phyloP scores from a whole-genome alignment of 2,888 invertebrate genomes.

The Cephalotes varians region DNA sequence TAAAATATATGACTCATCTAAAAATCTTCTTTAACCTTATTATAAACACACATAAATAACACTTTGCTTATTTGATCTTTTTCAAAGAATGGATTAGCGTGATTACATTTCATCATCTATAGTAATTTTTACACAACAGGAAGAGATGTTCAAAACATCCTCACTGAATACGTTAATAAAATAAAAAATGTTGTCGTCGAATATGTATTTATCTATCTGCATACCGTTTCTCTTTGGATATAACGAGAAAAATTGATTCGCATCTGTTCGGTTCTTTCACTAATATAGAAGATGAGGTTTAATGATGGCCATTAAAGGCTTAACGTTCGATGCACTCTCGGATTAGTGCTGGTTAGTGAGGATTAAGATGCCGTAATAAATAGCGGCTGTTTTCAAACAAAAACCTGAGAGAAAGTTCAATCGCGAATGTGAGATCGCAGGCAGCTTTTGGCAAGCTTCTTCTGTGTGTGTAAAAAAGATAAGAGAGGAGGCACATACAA shows the following conservation, averaged over 20 bases:
- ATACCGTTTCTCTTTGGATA: background rate
- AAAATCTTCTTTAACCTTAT: background rate
- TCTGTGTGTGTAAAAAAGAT: slow-evolving; percentile 18
- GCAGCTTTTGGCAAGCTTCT: slow-evolving; percentile 17
- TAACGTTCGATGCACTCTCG: slow-evolving; percentile 19
- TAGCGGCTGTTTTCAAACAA: slow-evolving; percentile 18
- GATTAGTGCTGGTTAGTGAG: background rate
- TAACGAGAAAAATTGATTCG: slow-evolving; percentile 12
- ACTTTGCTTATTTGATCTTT: background rate
- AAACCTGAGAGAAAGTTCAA: slow-evolving; percentile 19
- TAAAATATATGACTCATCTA: background rate
- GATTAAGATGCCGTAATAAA: slow-evolving; percentile 23
- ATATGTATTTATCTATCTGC: background rate
- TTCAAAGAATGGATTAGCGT: background rate
- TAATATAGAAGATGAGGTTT: background rate
- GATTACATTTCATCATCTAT: slow-evolving; percentile 9
- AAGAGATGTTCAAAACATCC: background rate
- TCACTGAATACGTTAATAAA: background rate
- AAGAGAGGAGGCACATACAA: background rate
- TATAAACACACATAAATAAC: slow-evolving; percentile 17
- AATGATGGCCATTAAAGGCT: background rate
- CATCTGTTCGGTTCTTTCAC: background rate
- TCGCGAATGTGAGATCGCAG: background rate
- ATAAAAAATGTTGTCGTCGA: slow-evolving; percentile 11
- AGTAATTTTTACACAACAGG: slow-evolving; percentile 16